Evolutionary conservation across 2,113 vertebrate genomes (phyloP).

Genomic region (Prionailurus bengalensis): DNA sequence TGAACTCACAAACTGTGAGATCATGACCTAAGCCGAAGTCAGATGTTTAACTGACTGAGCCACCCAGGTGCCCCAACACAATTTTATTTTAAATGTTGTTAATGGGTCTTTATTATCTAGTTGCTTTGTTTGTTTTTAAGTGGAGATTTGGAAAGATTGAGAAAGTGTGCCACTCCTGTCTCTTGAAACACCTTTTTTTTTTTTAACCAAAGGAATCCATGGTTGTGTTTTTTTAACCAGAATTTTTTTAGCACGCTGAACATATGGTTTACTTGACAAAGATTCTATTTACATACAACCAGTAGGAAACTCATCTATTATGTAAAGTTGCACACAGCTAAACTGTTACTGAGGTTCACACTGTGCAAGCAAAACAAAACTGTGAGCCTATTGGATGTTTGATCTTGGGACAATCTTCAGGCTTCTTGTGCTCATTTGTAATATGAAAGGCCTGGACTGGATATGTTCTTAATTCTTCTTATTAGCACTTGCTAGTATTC

Average conservation of each 20-base stretch:
- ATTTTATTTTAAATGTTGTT: neutral
- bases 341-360: neutral
- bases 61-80: neutral
- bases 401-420: neutral
- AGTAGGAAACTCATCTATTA: slow-evolving; percentile 15
- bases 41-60: too few species aligned
- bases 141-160: neutral
- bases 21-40: too few species aligned
- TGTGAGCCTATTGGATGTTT: neutral
- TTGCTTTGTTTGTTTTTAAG: neutral
- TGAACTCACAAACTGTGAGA: too few species aligned
- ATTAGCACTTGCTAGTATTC: neutral
- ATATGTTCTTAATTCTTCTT: neutral
- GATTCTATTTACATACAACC: slow-evolving; percentile 10
- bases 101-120: neutral
- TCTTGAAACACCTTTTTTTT: neutral
- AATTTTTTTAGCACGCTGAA: neutral
- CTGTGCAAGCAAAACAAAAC: neutral
- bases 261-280: slow-evolving; percentile 10
- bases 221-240: neutral
- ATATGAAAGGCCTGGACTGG: neutral
- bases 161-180: neutral
- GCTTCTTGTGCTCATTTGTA: neutral
- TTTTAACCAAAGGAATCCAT: slow-evolving; percentile 8
- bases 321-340: neutral